A percentile compares a stretch with the other conserved stretches of the same genome.
phyloP scores from a whole-genome alignment of 2,797 vertebrate genomes.

The Sarcophilus harrisii region DNA sequence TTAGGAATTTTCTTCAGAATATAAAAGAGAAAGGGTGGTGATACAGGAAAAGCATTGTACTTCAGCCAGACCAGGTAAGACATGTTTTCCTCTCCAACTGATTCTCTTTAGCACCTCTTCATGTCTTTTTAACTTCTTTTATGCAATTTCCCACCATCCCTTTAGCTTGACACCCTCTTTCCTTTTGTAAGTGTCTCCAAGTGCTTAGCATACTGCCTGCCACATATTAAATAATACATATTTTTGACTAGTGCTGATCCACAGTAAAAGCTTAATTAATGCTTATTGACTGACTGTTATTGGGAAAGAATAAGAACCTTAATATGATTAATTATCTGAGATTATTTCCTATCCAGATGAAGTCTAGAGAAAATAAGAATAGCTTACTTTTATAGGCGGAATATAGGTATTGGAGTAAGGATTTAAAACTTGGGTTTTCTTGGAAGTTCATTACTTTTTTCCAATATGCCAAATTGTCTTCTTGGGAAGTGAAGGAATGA shows the following conservation, averaged over 20 bases:
- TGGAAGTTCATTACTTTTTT: background rate
- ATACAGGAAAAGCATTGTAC: background rate
- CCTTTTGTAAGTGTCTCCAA: background rate
- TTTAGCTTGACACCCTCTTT: background rate
- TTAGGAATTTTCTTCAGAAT: background rate
- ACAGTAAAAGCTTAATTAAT: background rate
- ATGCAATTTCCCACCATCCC: background rate
- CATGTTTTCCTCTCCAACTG: background rate
- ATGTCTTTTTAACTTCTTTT: background rate
- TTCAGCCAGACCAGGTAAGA: background rate
- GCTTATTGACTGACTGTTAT: background rate
- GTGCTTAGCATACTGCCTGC: background rate
- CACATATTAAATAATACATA: background rate
- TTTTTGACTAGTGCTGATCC: background rate
- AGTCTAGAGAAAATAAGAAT: background rate
- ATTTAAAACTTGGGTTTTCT: background rate
- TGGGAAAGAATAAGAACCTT: background rate
- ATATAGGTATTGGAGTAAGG: background rate
- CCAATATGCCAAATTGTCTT: background rate
- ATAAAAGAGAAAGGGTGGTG: background rate
- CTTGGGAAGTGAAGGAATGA: background rate
- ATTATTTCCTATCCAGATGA: background rate
- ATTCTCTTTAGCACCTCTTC: background rate
- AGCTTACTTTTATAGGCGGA: background rate
- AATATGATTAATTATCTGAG: background rate